Conservation (phyloP, 37 sponge, comb jelly and placozoan species). For the Chondrosia reniformis region DNA sequence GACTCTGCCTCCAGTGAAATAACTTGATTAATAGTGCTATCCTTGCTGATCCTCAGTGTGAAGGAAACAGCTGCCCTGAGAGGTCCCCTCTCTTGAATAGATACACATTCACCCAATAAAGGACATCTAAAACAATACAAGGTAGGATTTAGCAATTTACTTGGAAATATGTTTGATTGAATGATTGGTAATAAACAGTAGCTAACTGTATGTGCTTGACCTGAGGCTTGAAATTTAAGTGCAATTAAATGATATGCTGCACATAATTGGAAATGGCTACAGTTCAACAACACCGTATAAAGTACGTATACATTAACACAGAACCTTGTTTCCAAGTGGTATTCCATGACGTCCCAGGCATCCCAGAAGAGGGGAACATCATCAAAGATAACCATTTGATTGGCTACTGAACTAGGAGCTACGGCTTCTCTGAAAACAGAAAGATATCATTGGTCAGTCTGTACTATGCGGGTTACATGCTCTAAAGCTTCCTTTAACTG, state of each 20-base stretch:
- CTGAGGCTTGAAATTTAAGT: too few species aligned
- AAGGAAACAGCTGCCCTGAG: conserved; percentile 37
- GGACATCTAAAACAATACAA: too few species aligned
- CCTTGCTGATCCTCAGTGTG: conserved; percentile 25
- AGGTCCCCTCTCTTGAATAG: conserved; percentile 41
- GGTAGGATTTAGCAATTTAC: too few species aligned
- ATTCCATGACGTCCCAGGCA: conserved; percentile 90
- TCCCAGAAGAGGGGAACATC: conserved; percentile 86
- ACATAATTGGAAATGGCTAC: too few species aligned
- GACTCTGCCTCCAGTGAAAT: conserved; percentile 45
- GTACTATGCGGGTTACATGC: background rate
- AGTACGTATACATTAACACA: background rate
- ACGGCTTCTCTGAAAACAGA: conserved; percentile 25
- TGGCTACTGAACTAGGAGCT: conserved; percentile 29
- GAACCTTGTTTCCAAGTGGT: conserved; percentile 74
- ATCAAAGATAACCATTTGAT: conserved; percentile 72
- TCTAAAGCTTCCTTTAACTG: background rate
- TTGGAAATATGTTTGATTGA: too few species aligned
- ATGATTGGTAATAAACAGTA: too few species aligned
- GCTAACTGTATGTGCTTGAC: too few species aligned
- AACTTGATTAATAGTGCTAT: conserved; percentile 18
- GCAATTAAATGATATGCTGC: too few species aligned
- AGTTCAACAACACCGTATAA: too few species aligned
- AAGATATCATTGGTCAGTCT: background rate
- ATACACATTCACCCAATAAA: background rate